Conservation (phyloP, 2,797 vertebrate species). For the Girardinus metallicus region DNA sequence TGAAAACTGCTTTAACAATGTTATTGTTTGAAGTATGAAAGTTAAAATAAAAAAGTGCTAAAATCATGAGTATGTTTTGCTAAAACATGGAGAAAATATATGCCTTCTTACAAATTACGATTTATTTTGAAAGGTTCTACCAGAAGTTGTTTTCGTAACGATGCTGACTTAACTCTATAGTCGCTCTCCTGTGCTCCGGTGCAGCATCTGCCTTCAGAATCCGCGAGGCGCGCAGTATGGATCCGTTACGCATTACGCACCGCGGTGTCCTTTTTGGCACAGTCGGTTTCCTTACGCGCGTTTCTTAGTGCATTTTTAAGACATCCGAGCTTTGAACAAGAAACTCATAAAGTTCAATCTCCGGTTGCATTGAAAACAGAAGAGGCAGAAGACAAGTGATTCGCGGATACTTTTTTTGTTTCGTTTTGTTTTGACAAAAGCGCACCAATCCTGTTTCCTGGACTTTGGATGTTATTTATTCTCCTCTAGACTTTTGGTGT, state of each 20-base stretch:
- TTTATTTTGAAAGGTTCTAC: slow-evolving; percentile 47
- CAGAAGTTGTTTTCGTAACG: not conserved
- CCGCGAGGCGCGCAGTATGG: slow-evolving; percentile 68
- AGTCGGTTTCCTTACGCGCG: slow-evolving; percentile 41
- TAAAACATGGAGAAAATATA: not conserved
- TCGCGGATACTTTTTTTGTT: slow-evolving; percentile 20
- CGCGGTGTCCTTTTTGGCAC: slow-evolving; percentile 48
- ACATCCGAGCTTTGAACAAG: slow-evolving; percentile 17
- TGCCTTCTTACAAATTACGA: not conserved
- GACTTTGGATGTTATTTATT: slow-evolving; percentile 52
- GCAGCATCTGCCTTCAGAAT: slow-evolving; percentile 65
- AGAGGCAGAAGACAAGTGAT: slow-evolving; percentile 25
- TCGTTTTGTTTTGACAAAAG: not conserved
- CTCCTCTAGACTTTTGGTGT: slow-evolving; percentile 21
- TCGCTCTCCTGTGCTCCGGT: slow-evolving; percentile 7
- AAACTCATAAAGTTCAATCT: not conserved
- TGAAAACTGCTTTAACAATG: not conserved
- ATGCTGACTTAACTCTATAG: not conserved
- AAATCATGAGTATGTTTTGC: not conserved
- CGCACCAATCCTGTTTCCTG: slow-evolving; percentile 20
- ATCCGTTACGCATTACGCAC: slow-evolving; percentile 71
- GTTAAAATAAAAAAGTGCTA: not conserved
- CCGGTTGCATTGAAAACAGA: slow-evolving; percentile 8
- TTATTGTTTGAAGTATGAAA: not conserved
- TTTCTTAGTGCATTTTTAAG: slow-evolving; percentile 22